A percentile compares a stretch with the other conserved stretches of the same genome.
Evolutionary conservation across 92 coral and sea anemone species (phyloP).

Genomic region (Epizoanthus stellaris): DNA sequence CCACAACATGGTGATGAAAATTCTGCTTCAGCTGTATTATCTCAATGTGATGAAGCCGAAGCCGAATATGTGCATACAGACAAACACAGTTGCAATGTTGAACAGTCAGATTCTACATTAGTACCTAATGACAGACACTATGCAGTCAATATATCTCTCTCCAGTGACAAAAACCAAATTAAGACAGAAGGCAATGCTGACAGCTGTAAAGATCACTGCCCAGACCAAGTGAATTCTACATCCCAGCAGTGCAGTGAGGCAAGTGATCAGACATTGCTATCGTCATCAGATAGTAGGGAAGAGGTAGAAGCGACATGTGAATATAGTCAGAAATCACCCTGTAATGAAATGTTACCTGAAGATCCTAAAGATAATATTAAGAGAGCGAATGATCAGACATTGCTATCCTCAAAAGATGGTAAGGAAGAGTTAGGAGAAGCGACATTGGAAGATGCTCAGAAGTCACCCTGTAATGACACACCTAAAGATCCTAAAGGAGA

Average conservation of each 20-base stretch:
- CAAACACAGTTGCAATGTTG: background rate
- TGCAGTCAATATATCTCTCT: too few relatives aligned
- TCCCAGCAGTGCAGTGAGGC: conserved; percentile 31
- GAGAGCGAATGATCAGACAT: background rate
- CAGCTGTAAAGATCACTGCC: background rate
- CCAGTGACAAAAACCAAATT: too few relatives aligned
- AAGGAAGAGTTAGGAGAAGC: too few relatives aligned
- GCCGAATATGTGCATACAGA: background rate
- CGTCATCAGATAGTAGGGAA: background rate
- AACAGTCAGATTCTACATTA: background rate
- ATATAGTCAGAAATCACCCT: too few relatives aligned
- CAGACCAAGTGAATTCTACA: background rate
- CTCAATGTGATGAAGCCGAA: background rate
- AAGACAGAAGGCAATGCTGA: background rate
- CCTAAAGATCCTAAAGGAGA: too few relatives aligned
- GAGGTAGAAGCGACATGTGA: too few relatives aligned
- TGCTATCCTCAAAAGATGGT: too few relatives aligned
- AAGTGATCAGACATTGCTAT: background rate
- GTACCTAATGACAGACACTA: too few relatives aligned
- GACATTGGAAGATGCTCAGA: too few relatives aligned
- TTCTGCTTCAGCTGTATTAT: background rate
- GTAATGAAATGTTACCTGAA: background rate
- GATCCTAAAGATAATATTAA: background rate
- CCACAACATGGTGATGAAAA: background rate
- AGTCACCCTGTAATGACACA: too few relatives aligned